phyloP scores from a whole-genome alignment of 1,140 invertebrate species.

The Globodera ellingtonae region DNA sequence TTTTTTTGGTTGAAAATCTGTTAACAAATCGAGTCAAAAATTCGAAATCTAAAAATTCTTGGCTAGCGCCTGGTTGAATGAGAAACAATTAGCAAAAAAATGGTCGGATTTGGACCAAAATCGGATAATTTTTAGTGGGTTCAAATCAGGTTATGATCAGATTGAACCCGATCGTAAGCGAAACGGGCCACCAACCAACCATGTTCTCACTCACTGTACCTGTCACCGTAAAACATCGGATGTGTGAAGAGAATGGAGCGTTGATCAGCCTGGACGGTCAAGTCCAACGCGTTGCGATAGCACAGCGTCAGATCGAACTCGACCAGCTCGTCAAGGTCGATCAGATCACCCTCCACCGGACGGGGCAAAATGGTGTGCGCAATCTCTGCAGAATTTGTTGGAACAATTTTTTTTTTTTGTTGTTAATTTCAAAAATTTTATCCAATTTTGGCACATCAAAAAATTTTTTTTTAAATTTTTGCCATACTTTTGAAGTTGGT shows the following conservation, averaged over 20 bases:
- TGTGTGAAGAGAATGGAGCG: conserved; percentile 35
- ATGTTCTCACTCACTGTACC: not conserved
- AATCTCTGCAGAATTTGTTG: conserved; percentile 31
- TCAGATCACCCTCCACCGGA: conserved; percentile 6
- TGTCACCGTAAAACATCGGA: conserved; percentile 26
- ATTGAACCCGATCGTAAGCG: too few species aligned
- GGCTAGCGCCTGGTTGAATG: too few species aligned
- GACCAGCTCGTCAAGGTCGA: conserved; percentile 28
- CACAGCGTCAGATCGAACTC: conserved; percentile 33
- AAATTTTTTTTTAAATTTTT: not conserved
- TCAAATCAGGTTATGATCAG: too few species aligned
- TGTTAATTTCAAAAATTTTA: not conserved
- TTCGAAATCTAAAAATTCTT: too few species aligned
- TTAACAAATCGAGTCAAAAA: too few species aligned
- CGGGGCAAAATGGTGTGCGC: conserved; percentile 36
- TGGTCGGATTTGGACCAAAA: too few species aligned
- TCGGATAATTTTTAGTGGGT: too few species aligned
- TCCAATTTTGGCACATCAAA: not conserved
- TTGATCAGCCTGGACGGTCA: conserved; percentile 13
- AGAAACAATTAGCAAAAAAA: too few species aligned
- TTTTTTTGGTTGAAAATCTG: too few species aligned
- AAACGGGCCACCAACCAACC: too few species aligned
- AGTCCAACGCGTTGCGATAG: conserved; percentile 35
- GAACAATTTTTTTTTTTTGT: conserved; percentile 17
- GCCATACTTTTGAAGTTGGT: conserved; percentile 31